Conservation (phyloP, 2,113 vertebrate genomes). For the Dromiciops gliroides region DNA sequence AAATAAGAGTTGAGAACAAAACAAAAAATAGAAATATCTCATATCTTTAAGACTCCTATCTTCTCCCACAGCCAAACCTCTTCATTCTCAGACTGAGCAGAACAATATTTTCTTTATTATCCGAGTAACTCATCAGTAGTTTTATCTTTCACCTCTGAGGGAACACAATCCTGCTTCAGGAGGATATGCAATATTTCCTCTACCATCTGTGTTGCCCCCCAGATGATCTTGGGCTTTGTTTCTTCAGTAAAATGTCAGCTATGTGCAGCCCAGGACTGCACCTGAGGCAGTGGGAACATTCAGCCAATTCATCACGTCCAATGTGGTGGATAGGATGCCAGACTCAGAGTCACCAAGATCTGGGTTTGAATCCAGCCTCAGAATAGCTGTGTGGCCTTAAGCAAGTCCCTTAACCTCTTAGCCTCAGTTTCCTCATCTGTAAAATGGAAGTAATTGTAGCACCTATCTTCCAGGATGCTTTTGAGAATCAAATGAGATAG, state of each 20-base stretch:
- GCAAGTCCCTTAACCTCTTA: background rate
- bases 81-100: background rate
- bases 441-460: background rate
- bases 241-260: background rate
- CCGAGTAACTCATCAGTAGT: background rate
- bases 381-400: too few species aligned
- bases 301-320: background rate
- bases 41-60: background rate
- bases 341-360: background rate
- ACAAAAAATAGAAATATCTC: background rate
- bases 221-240: background rate
- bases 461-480: background rate
- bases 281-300: background rate
- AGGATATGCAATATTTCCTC: background rate
- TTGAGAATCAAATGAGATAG: background rate
- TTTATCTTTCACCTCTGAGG: background rate
- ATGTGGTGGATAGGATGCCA: background rate
- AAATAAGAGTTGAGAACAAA: background rate
- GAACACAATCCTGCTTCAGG: background rate
- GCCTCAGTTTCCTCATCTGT: background rate
- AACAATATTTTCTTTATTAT: background rate
- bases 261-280: background rate
- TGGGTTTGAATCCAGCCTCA: background rate
- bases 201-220: background rate
- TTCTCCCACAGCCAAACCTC: background rate